Evolutionary conservation across 2,797 vertebrate species (phyloP).

Genomic region (Poecilia velifera): DNA sequence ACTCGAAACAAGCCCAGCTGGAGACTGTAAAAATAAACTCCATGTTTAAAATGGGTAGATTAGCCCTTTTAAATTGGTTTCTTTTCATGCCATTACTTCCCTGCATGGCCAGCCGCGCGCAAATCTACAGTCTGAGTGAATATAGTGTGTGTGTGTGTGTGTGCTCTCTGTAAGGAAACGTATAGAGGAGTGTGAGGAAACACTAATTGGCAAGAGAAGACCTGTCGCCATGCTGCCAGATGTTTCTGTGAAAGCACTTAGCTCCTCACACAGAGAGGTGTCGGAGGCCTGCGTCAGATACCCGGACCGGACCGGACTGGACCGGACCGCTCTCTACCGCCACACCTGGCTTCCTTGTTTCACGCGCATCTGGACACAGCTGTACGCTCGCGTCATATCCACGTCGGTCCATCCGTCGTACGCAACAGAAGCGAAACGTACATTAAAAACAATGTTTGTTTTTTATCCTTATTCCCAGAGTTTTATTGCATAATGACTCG

Average conservation of each 20-base stretch:
- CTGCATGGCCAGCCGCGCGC: constrained; percentile 60
- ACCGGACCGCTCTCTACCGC: constrained; percentile 39
- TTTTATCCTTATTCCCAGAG: constrained; percentile 2
- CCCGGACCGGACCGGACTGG: constrained; percentile 12
- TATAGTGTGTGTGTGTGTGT: constrained; percentile 1
- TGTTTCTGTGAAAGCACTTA: constrained; percentile 71
- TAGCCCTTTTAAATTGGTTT: constrained; percentile 76
- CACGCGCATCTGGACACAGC: constrained; percentile 41
- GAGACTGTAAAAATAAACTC: constrained; percentile 83
- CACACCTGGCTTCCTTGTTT: constrained; percentile 61
- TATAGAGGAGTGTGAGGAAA: constrained; percentile 36
- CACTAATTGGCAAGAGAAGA: constrained; percentile 73
- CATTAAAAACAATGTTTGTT: not conserved
- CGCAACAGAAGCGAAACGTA: constrained; percentile 16
- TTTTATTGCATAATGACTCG: constrained; percentile 32
- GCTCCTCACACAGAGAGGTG: constrained; percentile 59
- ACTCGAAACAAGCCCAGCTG: constrained; percentile 75
- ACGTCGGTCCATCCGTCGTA: not conserved
- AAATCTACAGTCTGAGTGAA: constrained; percentile 49
- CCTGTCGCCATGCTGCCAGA: constrained; percentile 69
- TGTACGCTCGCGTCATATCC: constrained; percentile 23
- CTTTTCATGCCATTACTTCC: constrained; percentile 76
- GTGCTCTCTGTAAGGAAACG: constrained; percentile 37
- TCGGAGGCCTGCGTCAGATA: constrained; percentile 54
- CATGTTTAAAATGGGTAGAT: constrained; percentile 76